phyloP scores from a whole-genome alignment of 1,140 invertebrate species.

The Formica selysi region DNA sequence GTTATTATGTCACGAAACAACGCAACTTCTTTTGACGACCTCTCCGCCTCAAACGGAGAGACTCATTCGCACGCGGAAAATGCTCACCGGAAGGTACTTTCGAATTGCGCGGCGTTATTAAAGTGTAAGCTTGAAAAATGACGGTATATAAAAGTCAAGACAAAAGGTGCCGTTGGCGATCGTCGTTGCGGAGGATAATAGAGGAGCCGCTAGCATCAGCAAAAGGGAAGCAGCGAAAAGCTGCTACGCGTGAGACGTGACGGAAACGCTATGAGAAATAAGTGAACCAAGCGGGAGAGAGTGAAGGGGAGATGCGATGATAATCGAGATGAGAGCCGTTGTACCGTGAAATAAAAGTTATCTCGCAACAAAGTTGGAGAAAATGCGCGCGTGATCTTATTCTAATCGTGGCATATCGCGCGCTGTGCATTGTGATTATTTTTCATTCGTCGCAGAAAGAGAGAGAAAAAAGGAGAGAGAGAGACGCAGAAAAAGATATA shows the following conservation, averaged over 20 bases:
- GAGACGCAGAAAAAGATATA: not conserved
- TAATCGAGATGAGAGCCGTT: conserved; percentile 68
- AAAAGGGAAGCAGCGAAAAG: conserved; percentile 26
- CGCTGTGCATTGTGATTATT: conserved; percentile 1
- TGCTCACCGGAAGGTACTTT: conserved; percentile 56
- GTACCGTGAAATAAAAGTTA: conserved; percentile 72
- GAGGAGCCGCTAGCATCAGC: conserved; percentile 11
- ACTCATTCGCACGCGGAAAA: conserved; percentile 40
- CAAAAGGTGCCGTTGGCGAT: conserved; percentile 77
- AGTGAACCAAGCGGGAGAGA: not conserved
- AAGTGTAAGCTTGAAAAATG: conserved; percentile 76
- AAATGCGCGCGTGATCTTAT: conserved; percentile 68
- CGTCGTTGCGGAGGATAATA: conserved; percentile 55
- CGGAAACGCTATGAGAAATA: conserved; percentile 29
- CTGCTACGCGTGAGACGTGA: conserved; percentile 11
- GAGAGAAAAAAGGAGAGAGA: no score
- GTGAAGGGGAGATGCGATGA: conserved; percentile 62
- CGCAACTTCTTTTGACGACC: conserved; percentile 55
- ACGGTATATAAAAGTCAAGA: conserved; percentile 76
- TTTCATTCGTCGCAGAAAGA: not conserved
- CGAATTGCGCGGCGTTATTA: conserved; percentile 75
- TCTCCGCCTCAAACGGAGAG: not conserved
- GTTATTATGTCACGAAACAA: conserved; percentile 39
- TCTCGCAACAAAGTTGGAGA: conserved; percentile 51
- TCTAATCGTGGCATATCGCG: conserved; percentile 46